phyloP scores from a whole-genome alignment of 2,888 invertebrate genomes.

The Notodonta ziczac region DNA sequence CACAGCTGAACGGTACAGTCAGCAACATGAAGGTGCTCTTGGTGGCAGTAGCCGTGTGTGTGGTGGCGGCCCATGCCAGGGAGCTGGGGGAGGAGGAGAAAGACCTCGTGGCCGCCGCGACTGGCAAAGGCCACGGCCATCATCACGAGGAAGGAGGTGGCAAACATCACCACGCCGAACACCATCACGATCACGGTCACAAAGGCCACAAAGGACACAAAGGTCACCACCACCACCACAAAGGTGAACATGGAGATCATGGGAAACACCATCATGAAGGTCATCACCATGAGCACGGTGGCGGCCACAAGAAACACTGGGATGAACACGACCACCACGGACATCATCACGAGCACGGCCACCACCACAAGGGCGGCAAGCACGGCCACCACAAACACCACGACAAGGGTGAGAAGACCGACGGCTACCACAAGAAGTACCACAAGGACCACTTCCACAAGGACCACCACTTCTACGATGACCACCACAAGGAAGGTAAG shows the following conservation, averaged over 20 bases:
- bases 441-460: conserved; percentile 79
- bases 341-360: conserved; percentile 74
- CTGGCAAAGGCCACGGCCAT: conserved; percentile 55
- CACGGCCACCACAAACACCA: conserved; percentile 77
- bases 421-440: conserved; percentile 79
- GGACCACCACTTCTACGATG: conserved; percentile 80
- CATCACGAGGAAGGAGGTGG: conserved; percentile 76
- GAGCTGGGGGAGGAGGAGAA: conserved; percentile 69
- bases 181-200: conserved; percentile 74
- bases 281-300: conserved; percentile 75
- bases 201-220: conserved; percentile 78
- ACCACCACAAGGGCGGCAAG: conserved; percentile 77
- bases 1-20: conserved; percentile 52
- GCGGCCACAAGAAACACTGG: conserved; percentile 74
- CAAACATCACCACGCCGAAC: conserved; percentile 72
- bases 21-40: conserved; percentile 72
- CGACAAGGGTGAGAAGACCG: conserved; percentile 75
- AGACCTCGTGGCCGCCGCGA: conserved; percentile 73
- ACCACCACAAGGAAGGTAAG: conserved; percentile 76
- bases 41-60: conserved; percentile 69
- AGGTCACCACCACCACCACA: conserved; percentile 78
- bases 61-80: conserved; percentile 69
- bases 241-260: conserved; percentile 74
- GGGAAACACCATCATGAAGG: conserved; percentile 74
- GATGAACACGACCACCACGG: conserved; percentile 76